These are phyloP conservation scores for Troglohyphantes excavatus DNA, from an alignment of 2,888 invertebrate genomes.

Conservation along the genomic window DNA sequence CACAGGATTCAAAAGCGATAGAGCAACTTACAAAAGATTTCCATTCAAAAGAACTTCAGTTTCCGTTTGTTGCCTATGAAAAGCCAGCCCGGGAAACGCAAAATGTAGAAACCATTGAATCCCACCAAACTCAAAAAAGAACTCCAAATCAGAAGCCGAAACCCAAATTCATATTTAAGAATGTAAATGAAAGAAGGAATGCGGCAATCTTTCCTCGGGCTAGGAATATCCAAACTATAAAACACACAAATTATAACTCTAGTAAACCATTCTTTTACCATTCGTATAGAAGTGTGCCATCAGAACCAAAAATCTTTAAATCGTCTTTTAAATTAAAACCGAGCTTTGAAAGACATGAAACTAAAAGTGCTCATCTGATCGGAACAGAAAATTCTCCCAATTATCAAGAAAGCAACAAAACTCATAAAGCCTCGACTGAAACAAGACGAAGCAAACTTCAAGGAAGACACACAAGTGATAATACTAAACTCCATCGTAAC, in stretches of 20 bases:
- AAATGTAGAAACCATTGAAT: constrained; percentile 6
- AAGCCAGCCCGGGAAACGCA: neutral
- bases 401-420: neutral
- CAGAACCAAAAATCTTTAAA: constrained; percentile 14
- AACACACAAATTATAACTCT: neutral
- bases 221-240: neutral
- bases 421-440: neutral
- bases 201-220: neutral
- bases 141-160: neutral
- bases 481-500: neutral
- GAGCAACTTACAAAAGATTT: constrained; percentile 34
- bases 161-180: neutral
- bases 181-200: neutral
- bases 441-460: neutral
- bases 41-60: neutral
- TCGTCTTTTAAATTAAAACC: neutral
- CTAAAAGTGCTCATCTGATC: no score
- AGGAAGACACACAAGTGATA: neutral
- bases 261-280: neutral
- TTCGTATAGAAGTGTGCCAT: constrained; percentile 14
- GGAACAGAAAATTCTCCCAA: neutral
- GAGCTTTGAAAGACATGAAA: neutral
- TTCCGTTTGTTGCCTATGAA: constrained; percentile 34
- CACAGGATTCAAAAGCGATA: constrained; percentile 4
- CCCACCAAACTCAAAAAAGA: constrained; percentile 17